phyloP scores from a whole-genome alignment of 2,888 invertebrate species.

The Drosophila meridiana region DNA sequence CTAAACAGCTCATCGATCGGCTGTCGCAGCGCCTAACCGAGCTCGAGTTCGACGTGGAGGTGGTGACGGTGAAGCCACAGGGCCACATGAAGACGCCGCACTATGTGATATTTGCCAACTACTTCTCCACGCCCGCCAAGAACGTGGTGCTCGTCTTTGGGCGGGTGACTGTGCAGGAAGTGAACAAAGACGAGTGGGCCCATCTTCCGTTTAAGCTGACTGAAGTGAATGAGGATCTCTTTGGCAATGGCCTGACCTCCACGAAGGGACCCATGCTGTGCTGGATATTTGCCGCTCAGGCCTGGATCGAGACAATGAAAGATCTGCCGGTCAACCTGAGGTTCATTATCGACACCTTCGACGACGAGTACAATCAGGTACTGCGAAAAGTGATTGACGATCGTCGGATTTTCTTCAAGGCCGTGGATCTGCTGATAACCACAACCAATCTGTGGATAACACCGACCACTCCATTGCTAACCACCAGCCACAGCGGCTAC shows the following conservation, averaged over 20 bases:
- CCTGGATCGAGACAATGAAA: constrained; percentile 17
- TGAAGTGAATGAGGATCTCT: constrained; percentile 1
- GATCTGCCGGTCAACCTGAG: constrained; percentile 53
- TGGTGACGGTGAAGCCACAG: constrained; percentile 20
- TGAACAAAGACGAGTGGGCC: constrained; percentile 20
- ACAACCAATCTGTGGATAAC: constrained; percentile 51
- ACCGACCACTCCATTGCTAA: constrained; percentile 30
- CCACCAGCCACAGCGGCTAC: constrained; percentile 42
- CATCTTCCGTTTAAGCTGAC: constrained; percentile 40
- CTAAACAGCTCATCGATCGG: constrained; percentile 39
- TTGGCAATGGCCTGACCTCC: constrained; percentile 41
- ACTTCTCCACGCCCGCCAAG: constrained; percentile 52
- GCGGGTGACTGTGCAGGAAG: constrained; percentile 30
- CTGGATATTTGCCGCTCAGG: constrained; percentile 47
- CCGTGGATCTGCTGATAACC: constrained; percentile 45
- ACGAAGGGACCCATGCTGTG: constrained; percentile 48
- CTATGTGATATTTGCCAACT: constrained; percentile 49
- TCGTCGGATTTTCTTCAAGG: constrained; percentile 32
- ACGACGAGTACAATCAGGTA: not conserved
- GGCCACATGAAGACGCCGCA: not conserved
- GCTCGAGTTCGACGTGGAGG: constrained; percentile 47
- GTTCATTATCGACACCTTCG: constrained; percentile 38
- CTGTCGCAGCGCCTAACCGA: constrained; percentile 33
- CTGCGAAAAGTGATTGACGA: constrained; percentile 22
- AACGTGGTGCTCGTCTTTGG: constrained; percentile 55